A percentile compares a stretch with the other conserved stretches of the same genome.
Conservation (phyloP, 2,797 vertebrate species). For the Lerista edwardsae region DNA sequence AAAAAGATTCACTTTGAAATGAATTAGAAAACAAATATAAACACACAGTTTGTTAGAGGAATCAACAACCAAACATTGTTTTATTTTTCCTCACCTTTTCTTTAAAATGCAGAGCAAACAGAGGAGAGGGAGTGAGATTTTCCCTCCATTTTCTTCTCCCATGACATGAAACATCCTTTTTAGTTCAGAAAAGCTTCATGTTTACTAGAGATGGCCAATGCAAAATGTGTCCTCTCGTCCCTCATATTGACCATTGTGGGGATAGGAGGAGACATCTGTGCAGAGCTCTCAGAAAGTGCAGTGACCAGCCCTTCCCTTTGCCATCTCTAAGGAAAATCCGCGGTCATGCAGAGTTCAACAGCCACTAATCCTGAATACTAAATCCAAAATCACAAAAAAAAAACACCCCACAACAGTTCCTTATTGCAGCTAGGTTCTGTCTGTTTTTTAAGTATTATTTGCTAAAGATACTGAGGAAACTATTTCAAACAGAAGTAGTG, state of each 20-base stretch:
- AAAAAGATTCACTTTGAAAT: background rate
- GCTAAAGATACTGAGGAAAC: constrained; percentile 22
- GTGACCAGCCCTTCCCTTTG: constrained; percentile 23
- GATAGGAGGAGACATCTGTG: background rate
- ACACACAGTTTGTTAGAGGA: constrained; percentile 4
- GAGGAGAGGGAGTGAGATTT: background rate
- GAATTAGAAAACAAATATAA: constrained; percentile 18
- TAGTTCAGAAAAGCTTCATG: constrained; percentile 8
- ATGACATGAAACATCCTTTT: constrained; percentile 15
- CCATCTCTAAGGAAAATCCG: constrained; percentile 47
- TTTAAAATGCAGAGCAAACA: constrained; percentile 30
- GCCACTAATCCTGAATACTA: constrained; percentile 40
- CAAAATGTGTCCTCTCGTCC: background rate
- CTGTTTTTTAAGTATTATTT: background rate
- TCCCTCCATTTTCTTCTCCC: constrained; percentile 5
- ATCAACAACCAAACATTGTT: constrained; percentile 10
- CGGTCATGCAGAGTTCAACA: constrained; percentile 35
- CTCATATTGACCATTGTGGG: constrained; percentile 23
- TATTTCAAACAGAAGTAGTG: background rate
- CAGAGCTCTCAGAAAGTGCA: constrained; percentile 26
- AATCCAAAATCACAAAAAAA: constrained; percentile 44
- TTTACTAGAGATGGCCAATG: background rate
- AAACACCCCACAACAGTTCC: constrained; percentile 1
- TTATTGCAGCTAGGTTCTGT: constrained; percentile 31
- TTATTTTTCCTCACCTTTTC: constrained; percentile 3